Base-by-base conservation (phyloP, 2,888 invertebrate species). In the Aricia artaxerxes region DNA sequence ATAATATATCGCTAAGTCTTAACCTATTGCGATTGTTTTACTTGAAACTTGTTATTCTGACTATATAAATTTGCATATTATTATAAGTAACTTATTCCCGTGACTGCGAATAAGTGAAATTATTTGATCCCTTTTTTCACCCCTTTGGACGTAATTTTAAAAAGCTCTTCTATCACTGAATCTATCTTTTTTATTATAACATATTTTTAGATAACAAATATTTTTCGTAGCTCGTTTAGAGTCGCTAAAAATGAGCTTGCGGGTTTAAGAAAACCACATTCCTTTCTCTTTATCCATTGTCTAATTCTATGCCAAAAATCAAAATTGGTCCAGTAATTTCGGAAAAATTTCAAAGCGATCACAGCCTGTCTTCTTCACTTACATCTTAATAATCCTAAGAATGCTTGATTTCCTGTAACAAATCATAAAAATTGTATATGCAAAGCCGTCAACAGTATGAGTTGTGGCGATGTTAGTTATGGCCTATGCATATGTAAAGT, bases 401-500 rank as follows among this genome's bases (percentile, higher is more conserved):
- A 24, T 24, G 24, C 24, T 24, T 24, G 24, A 1, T 4, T 1
- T 35, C 69, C 35, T 1, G 69, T 82, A 82, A 82, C 82, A 82
- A 82, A 80, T 75, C 75, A 75, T 75, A 75, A 31, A 11, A 6
- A 91, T 92, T 90, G 90, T 89, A 90, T 87, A 87, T 85, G 88
- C 88, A 90, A 90, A 88, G 87, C 90, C 89, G 91, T 91, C 92
- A 83, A 82, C 87, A 82, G 85, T 80, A 82, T 78, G 85, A 84
- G 84, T 84, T 89, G 85, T 90, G 88, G 89, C 87, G 69, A 69
- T 5, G 91, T 92, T 90, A 93, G 91, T 93, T 92, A 93, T 92
- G 86, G 91, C 85, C 87, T 90, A 92, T 92, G 92, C 92, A 93
- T 93, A 93, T 92, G 91, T 91, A 91, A 86, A 87, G 85, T 86